Evolutionary conservation across 2,888 invertebrate genomes (phyloP).

Genomic region (Amblyjoppa fuscipennis): DNA sequence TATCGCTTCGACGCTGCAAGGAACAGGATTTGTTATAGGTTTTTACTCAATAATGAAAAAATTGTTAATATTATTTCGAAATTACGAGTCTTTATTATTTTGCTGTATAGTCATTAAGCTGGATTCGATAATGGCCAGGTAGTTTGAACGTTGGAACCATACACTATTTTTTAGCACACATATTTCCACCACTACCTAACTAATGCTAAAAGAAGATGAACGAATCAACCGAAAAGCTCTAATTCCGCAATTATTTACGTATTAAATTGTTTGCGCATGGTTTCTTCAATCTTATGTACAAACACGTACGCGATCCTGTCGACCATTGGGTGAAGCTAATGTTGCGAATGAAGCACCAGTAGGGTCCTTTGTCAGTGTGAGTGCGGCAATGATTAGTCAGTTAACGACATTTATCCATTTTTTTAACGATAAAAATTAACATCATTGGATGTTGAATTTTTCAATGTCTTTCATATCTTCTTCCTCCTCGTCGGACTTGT

Average conservation of each 20-base stretch:
- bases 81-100: slow-evolving; percentile 14
- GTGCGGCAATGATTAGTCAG: slow-evolving; percentile 76
- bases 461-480: neutral
- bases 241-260: neutral
- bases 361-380: slow-evolving; percentile 79
- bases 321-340: slow-evolving; percentile 81
- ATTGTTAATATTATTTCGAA: neutral
- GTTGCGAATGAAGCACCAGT: slow-evolving; percentile 80
- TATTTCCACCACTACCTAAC: neutral
- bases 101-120: neutral
- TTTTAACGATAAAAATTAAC: neutral
- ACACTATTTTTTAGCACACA: neutral
- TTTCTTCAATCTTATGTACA: neutral
- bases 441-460: neutral
- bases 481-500: neutral
- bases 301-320: slow-evolving; percentile 45
- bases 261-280: neutral
- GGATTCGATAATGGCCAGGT: neutral
- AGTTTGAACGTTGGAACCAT: neutral
- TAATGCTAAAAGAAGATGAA: neutral
- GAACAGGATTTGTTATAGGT: neutral
- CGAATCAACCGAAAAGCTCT: neutral
- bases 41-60: slow-evolving; percentile 11
- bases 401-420: neutral
- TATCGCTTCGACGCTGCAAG: neutral